Evolutionary conservation across 2,113 vertebrate genomes (phyloP), one percentile per base, ranked within the genome.

Genomic region (Marmota monax): DNA sequence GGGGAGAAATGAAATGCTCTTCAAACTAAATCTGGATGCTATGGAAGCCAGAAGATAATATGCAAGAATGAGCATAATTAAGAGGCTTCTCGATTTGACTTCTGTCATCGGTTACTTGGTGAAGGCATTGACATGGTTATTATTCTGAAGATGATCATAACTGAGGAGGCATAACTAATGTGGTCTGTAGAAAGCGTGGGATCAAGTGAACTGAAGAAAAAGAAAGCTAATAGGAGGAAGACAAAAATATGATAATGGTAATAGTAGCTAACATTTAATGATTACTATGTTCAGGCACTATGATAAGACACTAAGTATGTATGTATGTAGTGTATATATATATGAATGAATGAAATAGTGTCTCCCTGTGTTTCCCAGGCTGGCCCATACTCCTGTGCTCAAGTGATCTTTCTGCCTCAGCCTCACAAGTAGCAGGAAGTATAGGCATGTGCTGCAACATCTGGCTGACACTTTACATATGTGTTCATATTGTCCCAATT

Each of bases 1-100:
- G 65, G 69, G 10, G 39, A 90, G 23, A 96, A 45, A 86, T 86
- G 56, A 94, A 95, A 89, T 92, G 48, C 8, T 91, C 11, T 56
- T 53, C 56, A 92, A 42, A 58, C 9, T 77, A 58, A 22, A 51
- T 53, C 12, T 92, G 69, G 34, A 83, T 61, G 53, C 69, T 94
- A 1, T 61, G 23, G 61, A 94, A 95, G 48, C 23, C 48, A 88
- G 86, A 90, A 87, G 22, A 2, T 78, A 58, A 45, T 53, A 72
- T 32, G 23, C 23, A 88, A 76, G 25, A 78, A 42, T 80, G 73
- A 86, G 25, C 20, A 34, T 70, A 74, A 6, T 48, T 70, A 84
- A 72, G 53, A 92, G 58, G 45, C 42, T 56, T 16, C 13, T 80
- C 34, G 73, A 0, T 65, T 79, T 79, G 83, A 45, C 56, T 79